phyloP scores from a whole-genome alignment of 2,113 vertebrate species.

The Hypomesus transpacificus region DNA sequence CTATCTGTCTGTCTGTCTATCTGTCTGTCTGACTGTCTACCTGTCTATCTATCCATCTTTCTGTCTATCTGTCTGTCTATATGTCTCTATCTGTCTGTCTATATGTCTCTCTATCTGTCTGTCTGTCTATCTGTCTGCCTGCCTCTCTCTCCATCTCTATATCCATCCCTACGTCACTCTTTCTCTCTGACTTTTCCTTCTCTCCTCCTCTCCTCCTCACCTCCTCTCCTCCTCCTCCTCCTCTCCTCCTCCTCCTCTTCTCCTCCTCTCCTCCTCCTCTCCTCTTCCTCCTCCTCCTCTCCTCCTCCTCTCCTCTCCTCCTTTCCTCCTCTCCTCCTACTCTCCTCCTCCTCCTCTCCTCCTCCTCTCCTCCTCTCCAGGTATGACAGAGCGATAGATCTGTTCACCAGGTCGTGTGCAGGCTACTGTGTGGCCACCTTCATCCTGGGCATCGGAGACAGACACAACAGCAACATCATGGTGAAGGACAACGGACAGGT shows the following conservation, averaged over 20 bases:
- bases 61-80: neutral
- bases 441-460: conserved; percentile 76
- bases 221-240: neutral
- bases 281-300: too few relatives aligned
- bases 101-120: neutral
- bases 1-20: neutral
- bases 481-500: conserved; percentile 79
- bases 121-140: neutral
- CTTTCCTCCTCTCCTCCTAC: neutral
- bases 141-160: neutral
- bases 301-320: neutral
- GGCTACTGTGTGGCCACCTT: conserved; percentile 77
- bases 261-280: neutral
- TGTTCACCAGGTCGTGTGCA: conserved; percentile 76
- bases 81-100: neutral
- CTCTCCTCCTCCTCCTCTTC: neutral
- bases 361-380: conserved; percentile 36
- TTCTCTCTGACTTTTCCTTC: neutral
- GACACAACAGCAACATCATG: conserved; percentile 81
- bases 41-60: neutral
- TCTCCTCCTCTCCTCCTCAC: too few relatives aligned
- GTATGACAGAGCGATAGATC: conserved; percentile 73
- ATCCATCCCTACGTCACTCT: neutral
- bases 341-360: too few relatives aligned
- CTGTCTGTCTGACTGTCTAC: neutral